Percentiles rank a stretch among this genome's conserved stretches.
Evolutionary conservation across 2,888 invertebrate genomes (phyloP).

Genomic region (Stramonita haemastoma): DNA sequence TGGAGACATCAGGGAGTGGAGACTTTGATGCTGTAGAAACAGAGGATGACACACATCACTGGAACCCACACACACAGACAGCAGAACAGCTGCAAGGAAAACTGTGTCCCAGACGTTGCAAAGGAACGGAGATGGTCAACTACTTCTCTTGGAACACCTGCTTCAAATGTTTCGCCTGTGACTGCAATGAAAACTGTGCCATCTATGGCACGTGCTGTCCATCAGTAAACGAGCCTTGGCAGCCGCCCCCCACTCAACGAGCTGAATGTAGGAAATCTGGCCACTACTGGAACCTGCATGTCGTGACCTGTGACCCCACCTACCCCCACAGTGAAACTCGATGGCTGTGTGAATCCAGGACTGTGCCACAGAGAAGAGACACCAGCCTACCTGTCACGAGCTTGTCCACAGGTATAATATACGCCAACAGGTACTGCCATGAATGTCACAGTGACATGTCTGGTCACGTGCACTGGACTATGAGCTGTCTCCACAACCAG

Average conservation of each 20-base stretch:
- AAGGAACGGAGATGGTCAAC: neutral
- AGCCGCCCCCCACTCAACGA: neutral
- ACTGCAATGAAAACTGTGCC: neutral
- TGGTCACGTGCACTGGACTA: neutral
- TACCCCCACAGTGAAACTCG: neutral
- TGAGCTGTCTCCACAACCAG: neutral
- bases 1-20: neutral
- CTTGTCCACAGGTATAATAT: neutral
- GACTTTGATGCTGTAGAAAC: neutral
- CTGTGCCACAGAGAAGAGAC: neutral
- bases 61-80: neutral
- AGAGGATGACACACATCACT: neutral
- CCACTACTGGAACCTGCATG: neutral
- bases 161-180: neutral
- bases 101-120: neutral
- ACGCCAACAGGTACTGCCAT: slow-evolving; percentile 1
- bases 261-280: neutral
- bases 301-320: neutral
- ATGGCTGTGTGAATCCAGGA: neutral
- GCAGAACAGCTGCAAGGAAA: neutral
- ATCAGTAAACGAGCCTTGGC: neutral
- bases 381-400: neutral
- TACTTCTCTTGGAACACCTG: neutral
- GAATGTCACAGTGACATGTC: neutral
- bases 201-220: neutral